phyloP scores from a whole-genome alignment of 2,113 vertebrate genomes.

The Prietella phreatophila region DNA sequence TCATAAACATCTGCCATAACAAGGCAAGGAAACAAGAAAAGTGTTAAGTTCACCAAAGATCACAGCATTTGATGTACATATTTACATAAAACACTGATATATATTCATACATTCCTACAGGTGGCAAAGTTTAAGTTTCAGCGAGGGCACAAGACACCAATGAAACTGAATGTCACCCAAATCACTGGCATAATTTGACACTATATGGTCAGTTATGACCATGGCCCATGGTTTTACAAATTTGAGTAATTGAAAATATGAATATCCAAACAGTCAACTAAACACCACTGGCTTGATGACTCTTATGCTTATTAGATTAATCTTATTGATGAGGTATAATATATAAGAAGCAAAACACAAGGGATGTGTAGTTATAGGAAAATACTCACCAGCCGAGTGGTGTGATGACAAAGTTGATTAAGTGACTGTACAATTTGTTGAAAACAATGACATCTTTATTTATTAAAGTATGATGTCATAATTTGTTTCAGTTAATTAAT shows the following conservation, averaged over 20 bases:
- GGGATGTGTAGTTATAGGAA: too few relatives aligned
- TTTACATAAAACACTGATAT: background rate
- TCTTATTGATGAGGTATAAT: background rate
- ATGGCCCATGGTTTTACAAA: too few relatives aligned
- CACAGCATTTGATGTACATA: background rate
- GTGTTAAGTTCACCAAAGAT: background rate
- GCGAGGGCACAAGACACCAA: background rate
- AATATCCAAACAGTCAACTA: background rate
- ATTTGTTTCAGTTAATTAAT: too few relatives aligned
- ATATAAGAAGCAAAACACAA: background rate
- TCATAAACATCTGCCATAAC: background rate
- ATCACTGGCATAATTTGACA: background rate
- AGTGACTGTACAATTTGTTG: too few relatives aligned
- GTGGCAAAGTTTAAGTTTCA: background rate
- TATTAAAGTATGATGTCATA: too few relatives aligned
- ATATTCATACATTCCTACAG: background rate
- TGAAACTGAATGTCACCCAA: background rate
- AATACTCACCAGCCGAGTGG: too few relatives aligned
- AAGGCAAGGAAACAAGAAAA: background rate
- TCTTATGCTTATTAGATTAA: background rate
- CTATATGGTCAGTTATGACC: background rate
- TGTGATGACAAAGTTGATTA: too few relatives aligned
- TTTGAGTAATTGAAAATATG: background rate
- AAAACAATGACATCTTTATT: too few relatives aligned
- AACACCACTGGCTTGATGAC: background rate